phyloP scores from a whole-genome alignment of 2,888 invertebrate genomes.

The Tineola bisselliella region DNA sequence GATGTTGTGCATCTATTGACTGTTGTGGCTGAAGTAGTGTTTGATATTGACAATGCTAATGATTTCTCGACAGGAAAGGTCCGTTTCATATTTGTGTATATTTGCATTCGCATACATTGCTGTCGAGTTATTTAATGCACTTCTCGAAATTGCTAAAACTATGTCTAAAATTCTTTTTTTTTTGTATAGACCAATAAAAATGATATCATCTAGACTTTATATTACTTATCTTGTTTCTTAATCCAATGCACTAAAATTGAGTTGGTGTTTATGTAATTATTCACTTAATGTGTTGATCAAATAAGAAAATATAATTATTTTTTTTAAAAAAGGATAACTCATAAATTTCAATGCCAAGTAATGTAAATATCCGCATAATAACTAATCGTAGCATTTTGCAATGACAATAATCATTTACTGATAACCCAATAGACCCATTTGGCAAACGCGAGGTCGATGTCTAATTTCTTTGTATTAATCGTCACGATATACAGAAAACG shows the following conservation, averaged over 20 bases:
- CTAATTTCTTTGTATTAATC: neutral
- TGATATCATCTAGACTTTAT: neutral
- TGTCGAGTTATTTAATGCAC: neutral
- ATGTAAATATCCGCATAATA: neutral
- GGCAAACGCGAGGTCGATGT: neutral
- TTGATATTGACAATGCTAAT: conserved; percentile 57
- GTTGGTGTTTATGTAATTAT: no score
- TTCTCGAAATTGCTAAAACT: neutral
- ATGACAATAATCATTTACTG: neutral
- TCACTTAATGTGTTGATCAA: no score
- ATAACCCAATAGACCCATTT: neutral
- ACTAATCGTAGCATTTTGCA: neutral
- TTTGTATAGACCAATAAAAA: no score
- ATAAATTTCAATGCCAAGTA: neutral
- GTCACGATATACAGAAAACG: neutral
- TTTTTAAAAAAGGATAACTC: no score
- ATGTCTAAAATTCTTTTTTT: neutral
- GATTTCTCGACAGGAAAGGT: conserved; percentile 54
- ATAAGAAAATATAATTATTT: no score
- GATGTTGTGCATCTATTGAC: conserved; percentile 55
- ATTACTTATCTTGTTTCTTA: neutral
- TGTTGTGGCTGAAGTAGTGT: conserved; percentile 53
- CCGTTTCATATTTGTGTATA: conserved; percentile 27
- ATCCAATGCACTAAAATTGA: neutral
- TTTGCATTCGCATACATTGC: no score